Base-by-base conservation (phyloP, 2,113 vertebrate species). In the Odocoileus hemionus region DNA sequence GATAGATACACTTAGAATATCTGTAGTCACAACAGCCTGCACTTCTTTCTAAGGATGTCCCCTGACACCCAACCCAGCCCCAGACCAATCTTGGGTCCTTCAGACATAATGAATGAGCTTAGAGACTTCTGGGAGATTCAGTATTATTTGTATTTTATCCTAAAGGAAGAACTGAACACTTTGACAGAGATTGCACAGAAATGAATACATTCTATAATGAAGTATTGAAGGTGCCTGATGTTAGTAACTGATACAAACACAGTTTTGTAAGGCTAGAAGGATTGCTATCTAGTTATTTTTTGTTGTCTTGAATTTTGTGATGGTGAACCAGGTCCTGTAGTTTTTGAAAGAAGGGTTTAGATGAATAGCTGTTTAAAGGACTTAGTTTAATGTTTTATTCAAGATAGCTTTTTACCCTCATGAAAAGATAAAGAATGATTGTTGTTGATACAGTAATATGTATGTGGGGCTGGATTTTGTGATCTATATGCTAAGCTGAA, bases 51-150 rank as follows among this genome's bases (percentile, higher is more conserved):
- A 98, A 98, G 95, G 96, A 96, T 1, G 84, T 98, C 98, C 98
- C 90, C 91, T 82, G 0, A 17, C 13, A 5, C 39, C 70, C 70
- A 76, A 43, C 36, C 36, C 39, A 23, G 21, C 11, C 6, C 95
- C 93, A 83, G 91, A 95, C 96, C 98, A 98, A 98, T 98, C 96
- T 97, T 80, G 76, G 60, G 64, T 96, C 98, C 96, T 98, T 97
- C 97, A 91, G 64, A 99, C 96, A 98, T 99, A 99, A 99, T 98
- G 97, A 99, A 98, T 99, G 98, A 98, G 97, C 98, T 98, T 74
- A 97, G 98, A 98, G 98, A 98, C 92, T 98, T 98, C 45, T 60
- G 97, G 97, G 96, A 97, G 90, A 98, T 98, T 98, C 97, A 97
- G 55, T 98, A 97, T 98, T 98, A 98, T 98, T 98, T 99, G 97